phyloP scores from a whole-genome alignment of 1,140 invertebrate species.

The Drosophila ananassae region DNA sequence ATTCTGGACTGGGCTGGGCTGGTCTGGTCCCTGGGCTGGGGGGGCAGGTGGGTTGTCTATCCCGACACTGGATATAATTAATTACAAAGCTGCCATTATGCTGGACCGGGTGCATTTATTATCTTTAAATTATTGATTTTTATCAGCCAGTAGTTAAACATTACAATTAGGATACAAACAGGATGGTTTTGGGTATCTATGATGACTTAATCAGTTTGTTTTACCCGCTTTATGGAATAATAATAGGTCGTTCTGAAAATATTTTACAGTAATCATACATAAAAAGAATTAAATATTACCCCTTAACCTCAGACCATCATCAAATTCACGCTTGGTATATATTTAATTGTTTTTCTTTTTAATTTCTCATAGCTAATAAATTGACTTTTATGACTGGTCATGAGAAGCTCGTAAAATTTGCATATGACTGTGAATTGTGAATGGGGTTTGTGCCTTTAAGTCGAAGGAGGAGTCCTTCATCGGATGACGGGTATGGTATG shows the following conservation, averaged over 20 bases:
- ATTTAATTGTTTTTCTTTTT: slow-evolving; percentile 64
- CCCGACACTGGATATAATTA: slow-evolving; percentile 39
- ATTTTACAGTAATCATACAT: neutral
- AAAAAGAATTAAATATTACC: neutral
- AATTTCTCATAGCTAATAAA: slow-evolving; percentile 71
- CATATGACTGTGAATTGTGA: slow-evolving; percentile 61
- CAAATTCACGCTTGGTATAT: slow-evolving; percentile 51
- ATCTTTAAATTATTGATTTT: slow-evolving; percentile 47
- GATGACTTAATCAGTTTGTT: no score
- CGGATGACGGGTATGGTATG: slow-evolving; percentile 4
- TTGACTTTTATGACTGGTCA: slow-evolving; percentile 70
- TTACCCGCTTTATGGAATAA: no score
- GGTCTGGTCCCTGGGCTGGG: neutral
- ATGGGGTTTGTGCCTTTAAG: slow-evolving; percentile 28
- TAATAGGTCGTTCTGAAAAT: no score
- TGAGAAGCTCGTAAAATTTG: slow-evolving; percentile 67
- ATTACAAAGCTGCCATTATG: slow-evolving; percentile 33
- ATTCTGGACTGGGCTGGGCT: slow-evolving; percentile 1
- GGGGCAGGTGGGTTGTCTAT: neutral
- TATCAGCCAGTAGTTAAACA: slow-evolving; percentile 6
- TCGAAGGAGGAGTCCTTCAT: slow-evolving; percentile 14
- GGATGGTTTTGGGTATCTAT: no score
- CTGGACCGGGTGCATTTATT: slow-evolving; percentile 21
- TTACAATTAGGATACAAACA: slow-evolving; percentile 7
- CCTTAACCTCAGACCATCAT: slow-evolving; percentile 13